Percentiles rank a stretch among this genome's conserved stretches.
Evolutionary conservation across 1,140 invertebrate genomes (phyloP).

Genomic region (Sminthurinus signatus): DNA sequence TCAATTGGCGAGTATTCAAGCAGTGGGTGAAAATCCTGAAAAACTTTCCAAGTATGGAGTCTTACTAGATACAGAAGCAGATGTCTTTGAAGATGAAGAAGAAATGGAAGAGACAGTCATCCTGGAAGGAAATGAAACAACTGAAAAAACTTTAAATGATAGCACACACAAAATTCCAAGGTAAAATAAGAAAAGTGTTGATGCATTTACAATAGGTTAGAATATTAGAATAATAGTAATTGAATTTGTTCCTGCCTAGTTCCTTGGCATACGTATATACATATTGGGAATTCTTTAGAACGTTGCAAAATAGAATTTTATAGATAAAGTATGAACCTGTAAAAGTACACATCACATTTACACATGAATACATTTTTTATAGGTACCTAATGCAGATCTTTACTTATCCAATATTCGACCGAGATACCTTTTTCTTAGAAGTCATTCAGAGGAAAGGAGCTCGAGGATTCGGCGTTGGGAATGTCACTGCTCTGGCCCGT

Average conservation of each 20-base stretch:
- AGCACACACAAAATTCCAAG: too few relatives aligned
- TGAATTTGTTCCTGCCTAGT: too few relatives aligned
- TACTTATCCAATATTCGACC: constrained; percentile 50
- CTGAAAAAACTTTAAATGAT: background rate
- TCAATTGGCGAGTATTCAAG: constrained; percentile 45
- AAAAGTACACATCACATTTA: background rate
- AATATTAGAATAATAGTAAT: too few relatives aligned
- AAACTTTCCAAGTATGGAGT: constrained; percentile 42
- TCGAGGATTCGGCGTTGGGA: constrained; percentile 52
- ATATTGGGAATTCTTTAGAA: too few relatives aligned
- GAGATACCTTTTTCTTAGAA: constrained; percentile 54
- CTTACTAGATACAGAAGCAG: constrained; percentile 42
- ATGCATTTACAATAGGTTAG: too few relatives aligned
- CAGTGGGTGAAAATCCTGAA: constrained; percentile 44
- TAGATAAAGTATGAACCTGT: too few relatives aligned
- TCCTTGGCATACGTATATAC: too few relatives aligned
- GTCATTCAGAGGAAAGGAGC: constrained; percentile 51
- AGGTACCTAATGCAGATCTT: constrained; percentile 55
- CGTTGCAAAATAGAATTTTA: too few relatives aligned
- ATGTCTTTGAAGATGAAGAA: constrained; percentile 31
- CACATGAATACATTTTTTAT: background rate
- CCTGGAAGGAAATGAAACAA: background rate
- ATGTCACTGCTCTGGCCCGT: constrained; percentile 50
- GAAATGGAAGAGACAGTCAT: background rate
- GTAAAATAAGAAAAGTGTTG: too few relatives aligned